A percentile compares a stretch with the other conserved stretches of the same genome.
Conservation (phyloP, 2,113 vertebrate species). For the Megaceryle maxima region DNA sequence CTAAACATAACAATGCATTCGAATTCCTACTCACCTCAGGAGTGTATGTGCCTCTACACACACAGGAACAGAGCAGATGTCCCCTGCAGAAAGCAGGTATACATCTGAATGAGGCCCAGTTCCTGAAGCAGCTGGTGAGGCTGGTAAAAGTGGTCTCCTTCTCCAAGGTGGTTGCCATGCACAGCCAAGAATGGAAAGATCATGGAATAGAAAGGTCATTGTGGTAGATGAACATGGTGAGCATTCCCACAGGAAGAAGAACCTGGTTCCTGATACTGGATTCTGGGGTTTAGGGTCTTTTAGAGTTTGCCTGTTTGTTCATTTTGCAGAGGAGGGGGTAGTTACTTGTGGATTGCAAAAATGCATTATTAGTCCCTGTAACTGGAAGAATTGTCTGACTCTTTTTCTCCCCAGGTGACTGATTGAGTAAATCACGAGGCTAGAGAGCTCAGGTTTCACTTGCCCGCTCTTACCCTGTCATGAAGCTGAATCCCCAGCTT, state of each 20-base stretch:
- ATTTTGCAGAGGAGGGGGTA: background rate
- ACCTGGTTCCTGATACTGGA: background rate
- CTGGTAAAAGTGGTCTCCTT: background rate
- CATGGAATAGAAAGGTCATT: background rate
- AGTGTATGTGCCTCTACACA: rapidly evolving
- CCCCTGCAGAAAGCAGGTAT: background rate
- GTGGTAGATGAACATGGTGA: rapidly evolving
- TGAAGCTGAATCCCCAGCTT: background rate
- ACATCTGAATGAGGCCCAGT: background rate
- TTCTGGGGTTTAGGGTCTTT: background rate
- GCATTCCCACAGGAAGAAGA: background rate
- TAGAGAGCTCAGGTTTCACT: background rate
- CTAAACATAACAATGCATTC: background rate
- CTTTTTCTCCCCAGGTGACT: background rate
- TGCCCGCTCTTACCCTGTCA: background rate
- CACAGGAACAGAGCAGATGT: background rate
- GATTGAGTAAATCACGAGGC: background rate
- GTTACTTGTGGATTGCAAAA: background rate
- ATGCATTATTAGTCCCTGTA: background rate
- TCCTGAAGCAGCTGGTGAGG: background rate
- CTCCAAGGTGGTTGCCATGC: background rate
- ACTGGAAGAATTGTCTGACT: background rate
- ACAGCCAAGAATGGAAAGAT: background rate
- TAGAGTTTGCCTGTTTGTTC: background rate
- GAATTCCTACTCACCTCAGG: background rate